These are phyloP conservation scores for Eupristina koningsbergeri DNA, from an alignment of 1,140 invertebrate genomes.

Conservation along the genomic window DNA sequence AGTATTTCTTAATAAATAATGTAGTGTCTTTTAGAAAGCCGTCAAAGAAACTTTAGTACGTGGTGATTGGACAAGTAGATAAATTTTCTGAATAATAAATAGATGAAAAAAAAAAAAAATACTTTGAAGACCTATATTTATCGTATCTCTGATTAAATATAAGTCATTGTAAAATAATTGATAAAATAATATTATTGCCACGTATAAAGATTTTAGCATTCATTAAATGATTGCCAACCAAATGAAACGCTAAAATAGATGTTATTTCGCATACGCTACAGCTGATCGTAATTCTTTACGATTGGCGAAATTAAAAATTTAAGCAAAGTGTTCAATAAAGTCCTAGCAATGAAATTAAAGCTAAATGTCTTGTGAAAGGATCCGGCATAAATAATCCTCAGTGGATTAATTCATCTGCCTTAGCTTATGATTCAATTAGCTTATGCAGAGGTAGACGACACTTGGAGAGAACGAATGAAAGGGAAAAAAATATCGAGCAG, in stretches of 20 bases:
- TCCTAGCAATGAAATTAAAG: not conserved
- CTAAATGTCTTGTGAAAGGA: not conserved
- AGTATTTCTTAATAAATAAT: no score
- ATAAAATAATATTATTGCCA: not conserved
- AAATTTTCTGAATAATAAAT: no score
- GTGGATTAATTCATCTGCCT: slow-evolving; percentile 4
- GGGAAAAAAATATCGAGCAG: not conserved
- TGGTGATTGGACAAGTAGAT: no score
- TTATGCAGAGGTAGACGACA: slow-evolving; percentile 37
- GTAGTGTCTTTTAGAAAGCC: no score
- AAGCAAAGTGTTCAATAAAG: not conserved
- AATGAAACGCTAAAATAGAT: not conserved
- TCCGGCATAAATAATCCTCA: not conserved
- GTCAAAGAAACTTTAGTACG: no score
- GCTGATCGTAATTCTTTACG: not conserved
- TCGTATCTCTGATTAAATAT: no score
- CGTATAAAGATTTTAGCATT: not conserved
- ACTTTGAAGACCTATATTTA: no score
- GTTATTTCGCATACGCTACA: no score
- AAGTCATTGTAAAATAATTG: not conserved
- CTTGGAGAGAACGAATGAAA: not conserved
- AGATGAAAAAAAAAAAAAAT: no score
- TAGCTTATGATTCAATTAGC: slow-evolving; percentile 27
- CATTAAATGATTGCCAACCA: not conserved
- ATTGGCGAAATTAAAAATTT: not conserved